phyloP scores from a whole-genome alignment of 2,888 invertebrate genomes.

The Athalia circularis region DNA sequence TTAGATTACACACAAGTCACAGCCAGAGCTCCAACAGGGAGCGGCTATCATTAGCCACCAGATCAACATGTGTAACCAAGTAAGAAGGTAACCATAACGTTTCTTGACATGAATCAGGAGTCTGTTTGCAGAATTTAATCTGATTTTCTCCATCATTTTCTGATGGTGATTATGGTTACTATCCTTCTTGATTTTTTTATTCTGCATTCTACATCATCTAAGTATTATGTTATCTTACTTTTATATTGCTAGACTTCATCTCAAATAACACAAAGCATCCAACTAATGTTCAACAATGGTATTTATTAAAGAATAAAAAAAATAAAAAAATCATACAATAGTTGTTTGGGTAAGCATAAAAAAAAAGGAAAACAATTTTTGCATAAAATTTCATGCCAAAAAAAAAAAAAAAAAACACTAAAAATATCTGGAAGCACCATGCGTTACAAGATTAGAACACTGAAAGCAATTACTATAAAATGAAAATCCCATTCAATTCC shows the following conservation, averaged over 20 bases:
- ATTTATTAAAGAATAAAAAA: conserved; percentile 31
- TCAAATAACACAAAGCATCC: conserved; percentile 40
- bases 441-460: background rate
- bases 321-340: conserved; percentile 31
- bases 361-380: conserved; percentile 28
- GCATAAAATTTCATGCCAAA: conserved; percentile 34
- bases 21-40: conserved; percentile 84
- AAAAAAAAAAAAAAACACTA: background rate
- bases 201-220: conserved; percentile 28
- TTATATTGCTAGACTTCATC: conserved; percentile 2
- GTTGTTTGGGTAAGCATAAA: conserved; percentile 1
- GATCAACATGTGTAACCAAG: conserved; percentile 17
- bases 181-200: conserved; percentile 7
- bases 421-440: conserved; percentile 23
- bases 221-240: background rate
- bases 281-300: conserved; percentile 29
- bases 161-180: background rate
- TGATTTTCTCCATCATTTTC: background rate
- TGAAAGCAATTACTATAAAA: background rate
- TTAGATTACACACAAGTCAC: conserved; percentile 84
- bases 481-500: background rate
- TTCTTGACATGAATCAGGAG: background rate
- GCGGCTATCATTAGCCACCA: conserved; percentile 56
- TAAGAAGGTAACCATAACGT: conserved; percentile 7
- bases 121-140: background rate